These are phyloP conservation scores for Spisula solida DNA, from an alignment of 2,888 invertebrate species.

Conservation along the genomic window DNA sequence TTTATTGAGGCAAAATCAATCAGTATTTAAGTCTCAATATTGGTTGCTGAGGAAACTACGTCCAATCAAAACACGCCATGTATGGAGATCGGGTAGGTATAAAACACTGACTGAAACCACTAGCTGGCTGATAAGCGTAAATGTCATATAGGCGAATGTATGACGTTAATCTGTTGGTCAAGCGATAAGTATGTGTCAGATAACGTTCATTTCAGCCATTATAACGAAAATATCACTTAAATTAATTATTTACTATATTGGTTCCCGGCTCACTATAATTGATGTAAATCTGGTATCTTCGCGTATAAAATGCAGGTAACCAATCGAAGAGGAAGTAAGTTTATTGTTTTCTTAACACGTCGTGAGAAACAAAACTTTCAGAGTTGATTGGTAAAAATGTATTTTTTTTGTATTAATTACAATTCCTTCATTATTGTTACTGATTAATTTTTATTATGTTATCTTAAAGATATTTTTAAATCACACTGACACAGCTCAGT, in stretches of 20 bases:
- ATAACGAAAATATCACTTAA: neutral
- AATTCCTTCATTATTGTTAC: neutral
- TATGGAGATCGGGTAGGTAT: slow-evolving; percentile 28
- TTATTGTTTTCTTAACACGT: slow-evolving; percentile 20
- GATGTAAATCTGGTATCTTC: no score
- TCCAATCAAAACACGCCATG: slow-evolving; percentile 71
- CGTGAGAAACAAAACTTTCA: slow-evolving; percentile 2
- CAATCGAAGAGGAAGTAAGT: neutral
- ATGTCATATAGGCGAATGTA: neutral
- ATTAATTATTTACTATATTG: neutral
- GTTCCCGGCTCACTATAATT: neutral
- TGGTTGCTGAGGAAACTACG: slow-evolving; percentile 57
- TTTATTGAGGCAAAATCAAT: neutral
- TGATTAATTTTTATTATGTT: neutral
- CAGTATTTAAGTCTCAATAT: slow-evolving; percentile 6
- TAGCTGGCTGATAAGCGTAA: neutral
- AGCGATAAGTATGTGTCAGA: neutral
- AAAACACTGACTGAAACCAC: neutral
- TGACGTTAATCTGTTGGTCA: neutral
- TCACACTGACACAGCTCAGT: no score
- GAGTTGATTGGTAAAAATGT: neutral
- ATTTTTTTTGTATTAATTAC: neutral
- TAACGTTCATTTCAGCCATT: neutral
- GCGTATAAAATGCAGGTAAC: neutral
- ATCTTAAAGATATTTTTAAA: no score